Evolutionary conservation across 2,113 vertebrate genomes (phyloP).

Genomic region (Brachirus orientalis): DNA sequence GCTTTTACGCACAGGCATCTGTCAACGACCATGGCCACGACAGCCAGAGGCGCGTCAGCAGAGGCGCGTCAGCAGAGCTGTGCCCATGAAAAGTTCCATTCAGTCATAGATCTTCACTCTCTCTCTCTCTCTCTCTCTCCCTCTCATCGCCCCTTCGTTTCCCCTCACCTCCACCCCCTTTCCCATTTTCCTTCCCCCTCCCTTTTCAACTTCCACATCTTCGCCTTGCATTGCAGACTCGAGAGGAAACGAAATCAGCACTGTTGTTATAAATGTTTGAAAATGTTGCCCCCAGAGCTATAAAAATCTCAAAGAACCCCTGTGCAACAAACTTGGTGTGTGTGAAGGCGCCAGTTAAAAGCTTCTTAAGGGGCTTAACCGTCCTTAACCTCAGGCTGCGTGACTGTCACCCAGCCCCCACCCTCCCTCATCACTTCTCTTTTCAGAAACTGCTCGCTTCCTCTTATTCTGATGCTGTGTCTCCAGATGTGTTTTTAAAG

Average conservation of each 20-base stretch:
- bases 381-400: not conserved
- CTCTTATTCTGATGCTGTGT: conserved; percentile 4
- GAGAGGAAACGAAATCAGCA: conserved; percentile 18
- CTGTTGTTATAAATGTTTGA: not conserved
- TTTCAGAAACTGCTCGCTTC: conserved; percentile 20
- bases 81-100: conserved; percentile 62
- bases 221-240: not conserved
- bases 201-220: conserved; percentile 33
- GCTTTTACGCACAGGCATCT: not conserved
- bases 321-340: not conserved
- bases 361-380: not conserved
- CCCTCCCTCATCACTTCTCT: conserved; percentile 31
- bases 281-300: not conserved
- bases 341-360: not conserved
- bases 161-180: not conserved
- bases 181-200: conserved; percentile 11
- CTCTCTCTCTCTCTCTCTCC: conserved; percentile 19
- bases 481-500: conserved; percentile 24
- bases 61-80: not conserved
- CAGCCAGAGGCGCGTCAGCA: not conserved
- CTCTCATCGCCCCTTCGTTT: not conserved
- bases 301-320: not conserved
- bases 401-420: conserved; percentile 24
- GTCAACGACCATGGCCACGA: not conserved
- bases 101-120: conserved; percentile 42